Evolutionary conservation across 1,140 invertebrate genomes (phyloP).

Genomic region (Campoletis sonorensis): DNA sequence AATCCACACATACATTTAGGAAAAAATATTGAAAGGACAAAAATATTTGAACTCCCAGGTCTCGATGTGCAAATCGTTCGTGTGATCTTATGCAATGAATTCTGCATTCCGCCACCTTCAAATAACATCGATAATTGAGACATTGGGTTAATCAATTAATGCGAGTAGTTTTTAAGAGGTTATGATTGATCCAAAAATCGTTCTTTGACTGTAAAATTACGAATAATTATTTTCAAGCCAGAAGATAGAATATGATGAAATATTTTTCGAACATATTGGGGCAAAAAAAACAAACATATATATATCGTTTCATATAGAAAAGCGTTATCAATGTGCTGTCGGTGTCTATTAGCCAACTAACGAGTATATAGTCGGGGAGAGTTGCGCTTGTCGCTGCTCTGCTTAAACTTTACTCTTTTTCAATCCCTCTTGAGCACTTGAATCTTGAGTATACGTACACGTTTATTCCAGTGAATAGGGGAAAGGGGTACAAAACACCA

Average conservation of each 20-base stretch:
- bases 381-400: constrained; percentile 41
- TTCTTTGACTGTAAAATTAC: too few relatives aligned
- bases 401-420: constrained; percentile 21
- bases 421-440: neutral
- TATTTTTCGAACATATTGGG: too few relatives aligned
- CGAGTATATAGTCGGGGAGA: constrained; percentile 45
- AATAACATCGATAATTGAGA: too few relatives aligned
- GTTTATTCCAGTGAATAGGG: constrained; percentile 55
- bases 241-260: neutral
- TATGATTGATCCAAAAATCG: too few relatives aligned
- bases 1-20: too few relatives aligned
- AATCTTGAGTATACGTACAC: constrained; percentile 24
- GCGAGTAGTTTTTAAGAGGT: neutral
- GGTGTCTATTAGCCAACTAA: constrained; percentile 56
- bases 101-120: too few relatives aligned
- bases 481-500: constrained; percentile 48
- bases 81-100: too few relatives aligned
- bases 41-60: too few relatives aligned
- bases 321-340: constrained; percentile 37
- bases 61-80: too few relatives aligned
- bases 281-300: neutral
- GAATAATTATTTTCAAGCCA: too few relatives aligned
- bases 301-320: neutral
- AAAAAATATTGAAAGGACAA: too few relatives aligned
- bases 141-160: too few relatives aligned